These are phyloP conservation scores for Sinocyclocheilus rhinocerous DNA, from an alignment of 2,113 vertebrate genomes.

Conservation along the genomic window DNA sequence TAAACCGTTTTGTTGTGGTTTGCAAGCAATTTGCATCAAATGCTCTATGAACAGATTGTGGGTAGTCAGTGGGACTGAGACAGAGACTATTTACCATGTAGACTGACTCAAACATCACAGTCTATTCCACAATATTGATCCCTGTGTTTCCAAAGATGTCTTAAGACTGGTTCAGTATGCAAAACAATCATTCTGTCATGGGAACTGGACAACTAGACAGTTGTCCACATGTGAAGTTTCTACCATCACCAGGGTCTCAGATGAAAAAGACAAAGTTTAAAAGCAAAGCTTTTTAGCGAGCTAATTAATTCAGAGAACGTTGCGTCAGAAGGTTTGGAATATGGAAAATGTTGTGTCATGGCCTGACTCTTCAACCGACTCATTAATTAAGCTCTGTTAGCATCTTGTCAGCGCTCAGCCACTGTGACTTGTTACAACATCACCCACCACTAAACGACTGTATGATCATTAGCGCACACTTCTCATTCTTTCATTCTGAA, in stretches of 20 bases:
- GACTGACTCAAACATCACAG: conserved; percentile 4
- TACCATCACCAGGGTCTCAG: not conserved
- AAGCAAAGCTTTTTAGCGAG: conserved; percentile 9
- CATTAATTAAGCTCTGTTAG: conserved; percentile 49
- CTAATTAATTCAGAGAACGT: conserved; percentile 39
- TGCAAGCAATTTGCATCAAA: not conserved
- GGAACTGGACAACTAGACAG: not conserved
- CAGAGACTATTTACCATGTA: not conserved
- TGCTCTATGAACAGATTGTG: not conserved
- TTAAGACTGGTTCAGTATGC: not conserved
- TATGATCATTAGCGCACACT: conserved; percentile 26
- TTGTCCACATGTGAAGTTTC: not conserved
- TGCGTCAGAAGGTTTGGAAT: conserved; percentile 20
- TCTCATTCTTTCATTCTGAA: not conserved
- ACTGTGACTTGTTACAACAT: not conserved
- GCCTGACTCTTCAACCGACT: conserved; percentile 26
- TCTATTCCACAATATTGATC: not conserved
- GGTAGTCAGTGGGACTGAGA: not conserved
- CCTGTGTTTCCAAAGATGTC: not conserved
- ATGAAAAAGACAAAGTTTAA: not conserved
- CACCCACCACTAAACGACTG: not conserved
- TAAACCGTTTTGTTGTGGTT: not conserved
- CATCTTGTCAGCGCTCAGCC: not conserved
- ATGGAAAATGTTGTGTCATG: conserved; percentile 48
- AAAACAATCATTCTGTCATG: not conserved